Percentiles rank a stretch among this genome's conserved stretches.
Evolutionary conservation across 2,113 vertebrate species (phyloP).

Genomic region (Osmerus mordax): DNA sequence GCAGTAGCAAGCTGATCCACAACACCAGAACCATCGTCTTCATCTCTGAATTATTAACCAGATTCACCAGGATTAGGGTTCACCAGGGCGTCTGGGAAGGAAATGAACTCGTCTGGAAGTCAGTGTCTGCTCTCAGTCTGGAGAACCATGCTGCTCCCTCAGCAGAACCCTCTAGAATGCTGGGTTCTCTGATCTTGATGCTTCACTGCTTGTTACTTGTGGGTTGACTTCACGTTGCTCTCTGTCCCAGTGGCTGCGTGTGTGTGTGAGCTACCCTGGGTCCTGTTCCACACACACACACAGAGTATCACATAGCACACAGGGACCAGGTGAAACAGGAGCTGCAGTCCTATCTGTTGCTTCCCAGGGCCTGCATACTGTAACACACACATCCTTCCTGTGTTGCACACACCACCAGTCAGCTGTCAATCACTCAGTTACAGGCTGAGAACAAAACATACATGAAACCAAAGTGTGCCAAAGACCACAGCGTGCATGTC

Average conservation of each 20-base stretch:
- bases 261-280: constrained; percentile 65
- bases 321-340: constrained; percentile 47
- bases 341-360: background rate
- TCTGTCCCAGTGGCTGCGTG: constrained; percentile 36
- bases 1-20: constrained; percentile 63
- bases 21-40: constrained; percentile 57
- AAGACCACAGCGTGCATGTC: too few species aligned
- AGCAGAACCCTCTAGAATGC: constrained; percentile 45
- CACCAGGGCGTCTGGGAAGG: too few species aligned
- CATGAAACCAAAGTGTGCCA: too few species aligned
- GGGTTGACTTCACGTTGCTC: constrained; percentile 23
- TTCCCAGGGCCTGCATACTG: too few species aligned
- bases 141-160: background rate
- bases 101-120: too few species aligned
- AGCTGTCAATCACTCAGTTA: too few species aligned
- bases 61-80: constrained; percentile 42
- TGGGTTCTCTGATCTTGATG: constrained; percentile 49
- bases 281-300: constrained; percentile 54
- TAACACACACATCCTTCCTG: too few species aligned
- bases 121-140: background rate
- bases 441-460: too few species aligned
- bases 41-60: constrained; percentile 68
- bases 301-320: constrained; percentile 27
- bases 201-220: constrained; percentile 50
- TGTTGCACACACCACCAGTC: too few species aligned